Base-by-base conservation (phyloP, 2,113 vertebrate species). In the Jacana jacana region DNA sequence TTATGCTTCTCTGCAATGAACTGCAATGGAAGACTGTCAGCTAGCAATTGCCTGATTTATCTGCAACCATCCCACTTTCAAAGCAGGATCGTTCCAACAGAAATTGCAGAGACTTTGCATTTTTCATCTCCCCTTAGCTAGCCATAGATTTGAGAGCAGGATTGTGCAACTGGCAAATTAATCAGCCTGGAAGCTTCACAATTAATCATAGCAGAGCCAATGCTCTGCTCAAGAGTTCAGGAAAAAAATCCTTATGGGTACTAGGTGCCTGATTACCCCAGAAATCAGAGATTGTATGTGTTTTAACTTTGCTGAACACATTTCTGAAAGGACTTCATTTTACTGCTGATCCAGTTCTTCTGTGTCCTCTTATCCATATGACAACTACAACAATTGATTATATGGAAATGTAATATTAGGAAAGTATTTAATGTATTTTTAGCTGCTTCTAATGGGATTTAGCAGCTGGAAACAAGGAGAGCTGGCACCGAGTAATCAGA, bases 401-500 rank as follows among this genome's bases (percentile, higher is more conserved):
- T 75, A 65, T 0, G 0, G 86, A 79, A 68, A 81, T 88, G 48
- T 69, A 94, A 88, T 81, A 65, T 79, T 81, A 79, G 69, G 77
- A 71, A 86, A 88, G 48, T 17, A 18, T 87, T 92, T 88, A 66
- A 88, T 86, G 20, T 95, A 93, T 96, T 96, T 96, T 95, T 96
- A 93, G 76, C 80, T 87, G 31, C 49, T 88, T 90, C 72, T 96
- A 94, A 94, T 95, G 92, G 82, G 90, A 93, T 94, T 94, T 94
- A 94, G 86, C 92, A 84, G 69, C 93, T 96, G 95, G 93, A 94
- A 95, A 87, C 72, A 93, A 90, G 88, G 80, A 90, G 77, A 81
- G 19, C 90, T 75, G 69, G 39, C 61, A 57, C 61, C 37, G 39
- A 83, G 27, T 94, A 95, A 95, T 95, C 72, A 70, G 80, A 88